Evolutionary conservation across 2,797 vertebrate species (phyloP), one percentile per base, ranked within the genome.

Genomic region (Acanthurus tractus): DNA sequence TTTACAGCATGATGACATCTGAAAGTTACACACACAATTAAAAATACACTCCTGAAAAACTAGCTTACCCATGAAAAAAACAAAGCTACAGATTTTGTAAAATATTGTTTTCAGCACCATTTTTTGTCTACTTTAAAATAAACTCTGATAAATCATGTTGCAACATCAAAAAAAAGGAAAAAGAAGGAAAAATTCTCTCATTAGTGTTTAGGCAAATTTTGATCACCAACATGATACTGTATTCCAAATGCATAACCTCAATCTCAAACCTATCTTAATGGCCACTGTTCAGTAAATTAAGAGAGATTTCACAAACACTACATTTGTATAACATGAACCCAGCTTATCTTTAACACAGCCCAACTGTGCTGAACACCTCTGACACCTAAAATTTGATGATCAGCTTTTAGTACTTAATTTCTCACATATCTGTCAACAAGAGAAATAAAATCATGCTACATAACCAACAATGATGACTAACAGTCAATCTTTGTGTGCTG

Each of bases 401-500:
- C 25, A 1, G 4, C 34, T 71, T 54, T 29, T 11, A 53, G 49
- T 25, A 17, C 17, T 76, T 15, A 73, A 54, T 57, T 79, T 70
- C 62, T 76, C 59, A 82, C 25, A 36, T 81, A 42, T 81, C 65
- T 65, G 74, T 73, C 50, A 80, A 79, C 48, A 73, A 64, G 4
- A 1, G 10, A 65, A 85, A 49, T 70, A 49, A 70, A 72, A 73
- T 80, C 65, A 79, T 82, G 81, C 83, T 87, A 89, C 70, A 62
- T 84, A 77, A 87, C 53, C 46, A 74, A 85, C 67, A 34, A 64
- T 36, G 25, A 81, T 75, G 67, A 73, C 45, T 88, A 92, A 90
- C 91, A 91, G 88, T 90, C 89, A 83, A 75, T 76, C 81, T 59
- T 20, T 36, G 63, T 81, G 86, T 82, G 66, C 61, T 85, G 82